Conservation (phyloP, 2,797 vertebrate species). For the Vespertilio murinus region DNA sequence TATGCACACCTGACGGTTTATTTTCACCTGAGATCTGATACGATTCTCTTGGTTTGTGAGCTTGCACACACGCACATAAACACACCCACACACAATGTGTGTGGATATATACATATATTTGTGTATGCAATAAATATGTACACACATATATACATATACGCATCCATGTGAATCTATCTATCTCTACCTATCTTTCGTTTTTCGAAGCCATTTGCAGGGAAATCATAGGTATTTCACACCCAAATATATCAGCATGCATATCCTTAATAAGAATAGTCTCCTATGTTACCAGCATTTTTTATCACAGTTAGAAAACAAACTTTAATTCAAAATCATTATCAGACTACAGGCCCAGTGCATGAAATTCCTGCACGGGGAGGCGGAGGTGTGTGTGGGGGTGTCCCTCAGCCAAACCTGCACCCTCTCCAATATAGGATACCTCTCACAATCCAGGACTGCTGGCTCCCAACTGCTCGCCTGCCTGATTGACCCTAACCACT, state of each 20-base stretch:
- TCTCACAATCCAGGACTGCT: no score
- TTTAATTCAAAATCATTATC: not conserved
- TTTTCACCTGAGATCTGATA: not conserved
- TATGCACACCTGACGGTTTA: accelerated
- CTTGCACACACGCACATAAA: no score
- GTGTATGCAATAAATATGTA: not conserved
- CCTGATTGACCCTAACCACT: no score
- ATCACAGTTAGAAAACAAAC: not conserved
- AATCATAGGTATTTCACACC: not conserved
- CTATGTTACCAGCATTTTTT: not conserved
- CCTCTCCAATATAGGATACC: no score
- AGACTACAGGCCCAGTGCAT: not conserved
- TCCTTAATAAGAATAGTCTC: not conserved
- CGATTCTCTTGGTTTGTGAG: not conserved
- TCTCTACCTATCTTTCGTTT: not conserved
- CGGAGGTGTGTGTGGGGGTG: no score
- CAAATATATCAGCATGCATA: not conserved
- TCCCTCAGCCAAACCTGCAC: no score
- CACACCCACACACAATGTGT: not conserved
- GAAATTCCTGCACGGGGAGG: no score
- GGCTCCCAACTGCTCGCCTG: no score
- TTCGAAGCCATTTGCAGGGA: not conserved
- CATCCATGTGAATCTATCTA: accelerated
- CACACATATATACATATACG: not conserved
- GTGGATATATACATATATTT: not conserved